Evolutionary conservation across 1,140 invertebrate species (phyloP), one percentile per base, ranked within the genome.

Genomic region (Eurosta solidaginis): DNA sequence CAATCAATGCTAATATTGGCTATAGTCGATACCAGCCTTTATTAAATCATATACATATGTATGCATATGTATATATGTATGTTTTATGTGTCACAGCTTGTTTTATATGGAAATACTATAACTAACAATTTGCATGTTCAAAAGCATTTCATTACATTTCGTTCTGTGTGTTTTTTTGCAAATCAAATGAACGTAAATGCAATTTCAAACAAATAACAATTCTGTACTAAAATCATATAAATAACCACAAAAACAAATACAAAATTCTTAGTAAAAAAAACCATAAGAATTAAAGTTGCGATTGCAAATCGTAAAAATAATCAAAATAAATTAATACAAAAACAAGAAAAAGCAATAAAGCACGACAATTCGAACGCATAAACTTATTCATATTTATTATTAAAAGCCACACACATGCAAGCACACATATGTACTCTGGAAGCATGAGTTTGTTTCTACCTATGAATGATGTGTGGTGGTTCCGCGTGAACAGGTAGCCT

Each of bases 231-330:
- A 29, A n/a, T n/a, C 59, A 68, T 9, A 68, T 68, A 68, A 68
- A 68, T 68, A 40, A 68, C 59, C 5, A 20, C 59, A 68, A 68
- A 6, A 68, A 68, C 59, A 68, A 68, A 3, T 40, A 20, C 2
- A 59, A 33, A 29, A 27, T 12, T 10, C 0, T 27, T 25, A 3
- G 27, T 54, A 20, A 25, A 12, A 25, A 40, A 40, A 68, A 20
- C 36, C 40, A 68, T 36, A 40, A 17, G 3, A 68, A 68, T 42
- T 40, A 68, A 40, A 40, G 59, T 68, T 68, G 59, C 14, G 59
- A 68, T 68, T 68, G 40, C n/a, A 33, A 68, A 68, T 68, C 59
- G 59, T 40, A 68, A 68, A 68, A 68, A 68, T n/a, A 68, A 68
- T 68, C 59, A 40, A 68, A 7, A 40, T 14, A 17, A 68, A 12